Evolutionary conservation across 2,797 vertebrate genomes (phyloP), one percentile per base, ranked within the genome.

Genomic region (Chrosomus eos): DNA sequence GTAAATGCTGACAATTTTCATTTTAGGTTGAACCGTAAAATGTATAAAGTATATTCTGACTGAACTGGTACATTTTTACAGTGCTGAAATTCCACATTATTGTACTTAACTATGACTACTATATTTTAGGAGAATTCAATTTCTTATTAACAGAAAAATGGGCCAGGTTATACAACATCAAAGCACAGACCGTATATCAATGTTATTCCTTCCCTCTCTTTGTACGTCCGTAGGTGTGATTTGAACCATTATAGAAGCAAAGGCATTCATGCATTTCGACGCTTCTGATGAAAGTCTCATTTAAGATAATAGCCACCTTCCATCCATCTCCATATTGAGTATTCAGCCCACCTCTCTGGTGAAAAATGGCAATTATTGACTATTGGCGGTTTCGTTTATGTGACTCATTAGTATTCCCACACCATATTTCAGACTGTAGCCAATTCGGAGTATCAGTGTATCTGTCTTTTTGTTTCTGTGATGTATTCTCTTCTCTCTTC

Each of bases 251-350:
- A 71, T 14, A 79, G 28, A 79, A 43, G 26, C 75, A 84, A 78
- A 78, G 45, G 64, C 51, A 2, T 58, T 48, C 51, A 78, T 73
- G 33, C 82, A 13, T 83, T 83, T 77, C 70, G n/a, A 28, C 16
- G 18, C 33, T 40, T 55, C 62, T 26, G 62, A 76, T 76, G 73
- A 83, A 83, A 83, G 51, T 84, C 76, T 72, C 28, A 48, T 72
- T 84, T 84, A 51, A 84, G 58, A 79, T 79, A 84, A 79, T 79
- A 79, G 75, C 67, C 53, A 72, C 53, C 75, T 48, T 72, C 75
- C 16, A 64, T 60, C 67, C 16, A 55, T 84, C 83, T 79, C 66
- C 55, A 48, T 79, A 62, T 51, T 48, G 38, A 79, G 28, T 36
- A 71, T 71, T 84, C 75, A 53, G 10, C 75, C 53, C 67, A 62